Base-by-base conservation (phyloP, 2,888 invertebrate genomes). In the Chrysina gloriosa region DNA sequence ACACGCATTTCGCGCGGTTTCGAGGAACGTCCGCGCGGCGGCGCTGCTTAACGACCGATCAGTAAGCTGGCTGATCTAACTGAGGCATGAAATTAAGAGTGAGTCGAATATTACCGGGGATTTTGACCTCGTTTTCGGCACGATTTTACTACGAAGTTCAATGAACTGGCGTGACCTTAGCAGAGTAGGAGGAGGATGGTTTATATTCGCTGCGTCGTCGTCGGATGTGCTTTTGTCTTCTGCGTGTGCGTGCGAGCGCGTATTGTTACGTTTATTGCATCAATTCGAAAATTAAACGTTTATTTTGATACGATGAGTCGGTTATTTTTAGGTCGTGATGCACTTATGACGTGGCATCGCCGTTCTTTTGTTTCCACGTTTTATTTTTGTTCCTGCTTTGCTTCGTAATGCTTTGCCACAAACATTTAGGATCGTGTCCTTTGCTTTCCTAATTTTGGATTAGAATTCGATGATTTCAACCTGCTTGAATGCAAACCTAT, bases 111-210 rank as follows among this genome's bases (percentile, higher is more conserved):
- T 69, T 72, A 71, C 71, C 69, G 71, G 68, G 69, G 69, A 69
- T 70, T 73, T 71, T 73, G 73, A 70, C 72, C 72, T 67, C 69
- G 58, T 71, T 73, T 70, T 61, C 58, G 42, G 63, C 63, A 61
- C 56, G 67, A 63, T 69, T 63, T 63, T 66, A 56, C 56, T 65
- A 34, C 50, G 39, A 71, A 72, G 76, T 76, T 76, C 76, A 74
- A 69, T 73, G 76, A 72, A 74, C 76, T 72, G 69, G 52, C 67
- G 69, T 77, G 76, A 77, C 76, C 75, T 76, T 74, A 74, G 72
- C 67, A 45, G 61, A 42, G 75, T 75, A 72, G 75, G 74, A 72
- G 75, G 72, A 67, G 52, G 58, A 34, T 61, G 58, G 42, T 16
- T 61, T 61, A 61, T 42, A 61, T 61, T 58, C 11, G 54, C 39